phyloP scores from a whole-genome alignment of 2,113 vertebrate genomes.

The Saccopteryx leptura region DNA sequence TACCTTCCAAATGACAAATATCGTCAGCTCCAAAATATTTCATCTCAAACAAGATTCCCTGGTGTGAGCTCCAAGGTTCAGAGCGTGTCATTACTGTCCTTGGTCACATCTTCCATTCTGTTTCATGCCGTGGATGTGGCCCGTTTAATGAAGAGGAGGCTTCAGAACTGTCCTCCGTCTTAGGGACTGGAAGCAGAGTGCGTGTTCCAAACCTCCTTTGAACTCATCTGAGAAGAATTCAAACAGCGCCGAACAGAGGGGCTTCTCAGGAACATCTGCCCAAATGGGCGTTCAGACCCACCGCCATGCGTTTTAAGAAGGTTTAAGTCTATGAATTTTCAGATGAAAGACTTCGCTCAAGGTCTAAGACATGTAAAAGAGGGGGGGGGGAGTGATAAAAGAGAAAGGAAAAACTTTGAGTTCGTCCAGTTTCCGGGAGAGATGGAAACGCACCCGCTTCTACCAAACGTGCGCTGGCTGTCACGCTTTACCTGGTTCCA shows the following conservation, averaged over 20 bases:
- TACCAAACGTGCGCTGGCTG: neutral
- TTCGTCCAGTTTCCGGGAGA: constrained; percentile 76
- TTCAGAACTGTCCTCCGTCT: neutral
- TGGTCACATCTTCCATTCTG: neutral
- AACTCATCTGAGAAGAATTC: constrained; percentile 76
- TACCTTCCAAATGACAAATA: neutral
- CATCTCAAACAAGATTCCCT: neutral
- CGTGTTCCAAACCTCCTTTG: constrained; percentile 63
- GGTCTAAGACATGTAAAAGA: constrained; percentile 81
- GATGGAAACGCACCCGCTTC: constrained; percentile 72
- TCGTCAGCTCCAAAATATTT: neutral
- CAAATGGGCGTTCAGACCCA: constrained; percentile 68
- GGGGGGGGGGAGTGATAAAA: neutral
- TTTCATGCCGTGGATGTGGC: neutral
- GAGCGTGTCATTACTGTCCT: too few species aligned
- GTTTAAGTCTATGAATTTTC: constrained; percentile 72
- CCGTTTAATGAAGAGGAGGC: neutral
- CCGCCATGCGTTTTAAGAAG: constrained; percentile 77
- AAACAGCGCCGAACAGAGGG: constrained; percentile 65
- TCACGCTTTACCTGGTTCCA: neutral
- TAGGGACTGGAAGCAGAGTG: neutral
- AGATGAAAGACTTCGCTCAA: constrained; percentile 79
- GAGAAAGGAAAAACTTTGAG: constrained; percentile 58
- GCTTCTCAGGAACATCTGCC: constrained; percentile 66
- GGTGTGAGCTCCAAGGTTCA: neutral